Percentiles rank a stretch among this genome's conserved stretches.
These are phyloP conservation scores for Myrmecophaga tridactyla DNA, from an alignment of 2,113 vertebrate genomes.

Conservation along the genomic window DNA sequence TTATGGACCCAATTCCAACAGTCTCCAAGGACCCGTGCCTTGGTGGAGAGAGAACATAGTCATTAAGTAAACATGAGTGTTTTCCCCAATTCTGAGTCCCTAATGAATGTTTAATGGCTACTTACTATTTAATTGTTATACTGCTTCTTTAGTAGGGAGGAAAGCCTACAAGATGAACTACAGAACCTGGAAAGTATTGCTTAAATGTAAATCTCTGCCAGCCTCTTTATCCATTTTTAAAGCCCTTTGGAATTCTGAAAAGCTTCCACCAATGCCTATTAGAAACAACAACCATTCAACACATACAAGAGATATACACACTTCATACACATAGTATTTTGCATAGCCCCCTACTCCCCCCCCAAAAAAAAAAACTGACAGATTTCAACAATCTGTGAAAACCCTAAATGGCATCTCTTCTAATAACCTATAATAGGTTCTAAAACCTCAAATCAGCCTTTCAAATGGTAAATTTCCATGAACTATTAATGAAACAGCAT, in stretches of 20 bases:
- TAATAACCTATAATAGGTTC: constrained; percentile 41
- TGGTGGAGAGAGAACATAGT: background rate
- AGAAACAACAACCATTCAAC: background rate
- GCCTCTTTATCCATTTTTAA: background rate
- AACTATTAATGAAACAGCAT: constrained; percentile 70
- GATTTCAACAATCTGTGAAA: constrained; percentile 40
- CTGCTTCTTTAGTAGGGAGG: background rate
- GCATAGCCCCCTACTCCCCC: background rate
- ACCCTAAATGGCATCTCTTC: background rate
- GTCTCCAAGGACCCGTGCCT: background rate
- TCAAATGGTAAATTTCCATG: constrained; percentile 70
- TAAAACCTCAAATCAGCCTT: constrained; percentile 52
- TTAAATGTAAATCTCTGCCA: no score
- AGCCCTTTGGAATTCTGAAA: background rate
- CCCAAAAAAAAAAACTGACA: background rate
- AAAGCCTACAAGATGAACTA: background rate
- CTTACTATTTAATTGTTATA: background rate
- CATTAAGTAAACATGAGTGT: background rate
- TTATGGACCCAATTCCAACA: background rate
- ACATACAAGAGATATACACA: background rate
- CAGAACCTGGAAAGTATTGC: background rate
- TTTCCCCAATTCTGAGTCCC: background rate
- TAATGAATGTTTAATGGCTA: background rate
- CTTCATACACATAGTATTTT: background rate
- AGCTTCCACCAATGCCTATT: background rate